Conservation (phyloP, 2,888 invertebrate species). For the Tetropium fuscum region DNA sequence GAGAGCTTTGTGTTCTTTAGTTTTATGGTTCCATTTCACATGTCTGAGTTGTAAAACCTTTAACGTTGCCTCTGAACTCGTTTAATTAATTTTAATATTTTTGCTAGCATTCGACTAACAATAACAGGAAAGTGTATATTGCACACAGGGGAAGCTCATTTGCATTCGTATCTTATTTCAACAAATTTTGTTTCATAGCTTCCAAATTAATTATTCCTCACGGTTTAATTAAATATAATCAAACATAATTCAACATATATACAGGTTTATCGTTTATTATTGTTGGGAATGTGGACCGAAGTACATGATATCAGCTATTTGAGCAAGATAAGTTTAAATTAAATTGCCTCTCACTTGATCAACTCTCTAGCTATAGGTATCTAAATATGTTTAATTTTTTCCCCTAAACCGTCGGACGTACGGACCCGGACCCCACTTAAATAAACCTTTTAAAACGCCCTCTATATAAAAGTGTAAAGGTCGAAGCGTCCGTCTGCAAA, state of each 20-base stretch:
- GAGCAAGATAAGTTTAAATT: no score
- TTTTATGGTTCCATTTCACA: neutral
- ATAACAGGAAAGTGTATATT: neutral
- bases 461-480: no score
- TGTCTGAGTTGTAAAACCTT: neutral
- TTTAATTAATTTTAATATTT: neutral
- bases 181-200: neutral
- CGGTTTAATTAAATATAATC: neutral
- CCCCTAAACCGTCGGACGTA: no score
- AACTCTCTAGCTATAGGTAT: no score
- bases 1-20: neutral
- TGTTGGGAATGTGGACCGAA: no score
- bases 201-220: neutral
- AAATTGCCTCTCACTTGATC: no score
- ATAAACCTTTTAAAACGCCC: no score
- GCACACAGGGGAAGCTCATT: constrained; percentile 8
- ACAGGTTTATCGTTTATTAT: no score
- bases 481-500: no score
- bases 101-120: neutral
- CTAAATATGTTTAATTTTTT: no score
- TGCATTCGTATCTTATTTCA: constrained; percentile 4
- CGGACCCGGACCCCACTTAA: no score
- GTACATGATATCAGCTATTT: no score
- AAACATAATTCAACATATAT: neutral
- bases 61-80: neutral